These are phyloP conservation scores for Polypterus bichir DNA, from an alignment of 2,113 vertebrate genomes.

Conservation along the genomic window DNA sequence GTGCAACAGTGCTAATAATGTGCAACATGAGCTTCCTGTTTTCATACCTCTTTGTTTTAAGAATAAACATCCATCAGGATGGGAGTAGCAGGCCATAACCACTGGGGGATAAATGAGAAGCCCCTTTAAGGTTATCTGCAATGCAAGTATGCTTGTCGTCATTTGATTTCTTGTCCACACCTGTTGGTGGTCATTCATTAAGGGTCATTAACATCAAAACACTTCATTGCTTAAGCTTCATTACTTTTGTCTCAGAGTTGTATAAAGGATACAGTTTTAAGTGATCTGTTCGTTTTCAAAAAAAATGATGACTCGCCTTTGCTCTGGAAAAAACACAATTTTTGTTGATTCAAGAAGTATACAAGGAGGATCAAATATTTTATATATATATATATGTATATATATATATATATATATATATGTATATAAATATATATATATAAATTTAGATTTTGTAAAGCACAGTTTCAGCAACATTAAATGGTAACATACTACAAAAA, in stretches of 20 bases:
- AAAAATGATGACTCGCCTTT: conserved; percentile 4
- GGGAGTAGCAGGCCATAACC: not conserved
- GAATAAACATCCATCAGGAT: conserved; percentile 9
- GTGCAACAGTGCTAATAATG: not conserved
- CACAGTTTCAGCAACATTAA: too few species aligned
- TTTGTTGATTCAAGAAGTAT: too few species aligned
- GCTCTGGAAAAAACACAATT: not conserved
- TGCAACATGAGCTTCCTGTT: not conserved
- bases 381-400: too few species aligned
- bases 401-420: too few species aligned
- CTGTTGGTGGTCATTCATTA: conserved; percentile 7
- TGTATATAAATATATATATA: too few species aligned
- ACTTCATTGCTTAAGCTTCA: conserved; percentile 8
- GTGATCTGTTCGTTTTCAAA: not conserved
- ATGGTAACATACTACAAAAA: too few species aligned
- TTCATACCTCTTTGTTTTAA: not conserved
- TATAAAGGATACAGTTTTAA: conserved; percentile 1
- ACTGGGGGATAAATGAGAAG: not conserved
- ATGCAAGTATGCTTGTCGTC: not conserved
- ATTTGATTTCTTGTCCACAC: conserved; percentile 14
- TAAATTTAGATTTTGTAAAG: not conserved
- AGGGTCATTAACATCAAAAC: conserved; percentile 4
- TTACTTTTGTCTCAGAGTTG: conserved; percentile 7
- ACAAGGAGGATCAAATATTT: too few species aligned
- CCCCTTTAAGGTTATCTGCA: conserved; percentile 1